A percentile compares a stretch with the other conserved stretches of the same genome.
Conservation (phyloP, 2,113 vertebrate genomes). For the Tychaedon coryphoeus region DNA sequence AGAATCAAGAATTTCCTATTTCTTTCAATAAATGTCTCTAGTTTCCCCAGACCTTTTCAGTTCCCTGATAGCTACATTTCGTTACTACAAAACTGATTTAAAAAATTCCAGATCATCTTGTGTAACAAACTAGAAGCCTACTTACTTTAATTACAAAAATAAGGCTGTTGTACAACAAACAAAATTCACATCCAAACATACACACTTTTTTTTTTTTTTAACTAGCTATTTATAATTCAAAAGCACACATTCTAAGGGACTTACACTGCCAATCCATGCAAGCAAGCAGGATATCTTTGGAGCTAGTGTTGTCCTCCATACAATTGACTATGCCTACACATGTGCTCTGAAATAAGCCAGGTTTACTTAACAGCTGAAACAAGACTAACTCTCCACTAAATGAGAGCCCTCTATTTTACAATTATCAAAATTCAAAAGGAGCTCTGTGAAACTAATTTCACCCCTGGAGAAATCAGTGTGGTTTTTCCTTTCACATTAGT, state of each 20-base stretch:
- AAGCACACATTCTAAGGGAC: not conserved
- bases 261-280: not conserved
- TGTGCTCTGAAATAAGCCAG: not conserved
- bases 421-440: not conserved
- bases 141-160: slow-evolving; percentile 49
- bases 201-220: not conserved
- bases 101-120: slow-evolving; percentile 4
- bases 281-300: not conserved
- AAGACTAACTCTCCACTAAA: not conserved
- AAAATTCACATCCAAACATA: not conserved
- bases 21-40: not conserved
- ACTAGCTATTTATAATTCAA: not conserved
- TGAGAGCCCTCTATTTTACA: not conserved
- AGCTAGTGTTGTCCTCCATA: not conserved
- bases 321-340: not conserved
- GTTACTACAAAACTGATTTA: not conserved
- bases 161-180: not conserved
- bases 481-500: not conserved
- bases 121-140: slow-evolving; percentile 54
- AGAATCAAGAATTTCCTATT: not conserved
- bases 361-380: not conserved
- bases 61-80: not conserved
- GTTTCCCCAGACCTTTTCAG: not conserved
- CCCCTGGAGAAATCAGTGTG: not conserved
- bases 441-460: not conserved